Percentiles rank a stretch among this genome's conserved stretches.
phyloP scores from a whole-genome alignment of 2,888 invertebrate species.

The Melinaea marsaeus region DNA sequence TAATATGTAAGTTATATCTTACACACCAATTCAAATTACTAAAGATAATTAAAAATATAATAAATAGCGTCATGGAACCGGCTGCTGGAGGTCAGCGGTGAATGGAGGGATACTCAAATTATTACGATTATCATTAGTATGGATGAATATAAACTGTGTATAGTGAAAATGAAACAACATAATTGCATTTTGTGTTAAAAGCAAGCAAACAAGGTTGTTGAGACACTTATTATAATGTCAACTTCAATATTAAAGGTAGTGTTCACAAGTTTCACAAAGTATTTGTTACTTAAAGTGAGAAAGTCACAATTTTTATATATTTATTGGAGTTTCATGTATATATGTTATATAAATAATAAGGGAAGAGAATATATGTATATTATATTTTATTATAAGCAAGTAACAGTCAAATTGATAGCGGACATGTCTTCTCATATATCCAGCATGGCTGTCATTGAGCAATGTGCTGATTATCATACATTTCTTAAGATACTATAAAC shows the following conservation, averaged over 20 bases:
- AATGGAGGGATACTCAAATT: conserved; percentile 15
- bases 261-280: no score
- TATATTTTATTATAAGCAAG: no score
- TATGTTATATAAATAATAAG: no score
- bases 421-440: no score
- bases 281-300: no score
- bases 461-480: no score
- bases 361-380: no score
- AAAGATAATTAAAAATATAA: conserved; percentile 26
- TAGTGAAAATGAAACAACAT: background rate
- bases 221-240: background rate
- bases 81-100: conserved; percentile 24
- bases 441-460: no score
- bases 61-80: conserved; percentile 22
- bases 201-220: background rate
- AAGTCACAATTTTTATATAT: no score
- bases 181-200: background rate
- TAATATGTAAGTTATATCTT: background rate
- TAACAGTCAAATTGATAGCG: no score
- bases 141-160: conserved; percentile 5
- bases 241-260: background rate
- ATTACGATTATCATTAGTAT: conserved; percentile 17
- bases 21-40: conserved; percentile 8
- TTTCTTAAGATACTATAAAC: no score
- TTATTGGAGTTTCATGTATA: no score